Evolutionary conservation across 1,140 invertebrate genomes (phyloP), one percentile per base, ranked within the genome.

Genomic region (Brachionus plicatilis): DNA sequence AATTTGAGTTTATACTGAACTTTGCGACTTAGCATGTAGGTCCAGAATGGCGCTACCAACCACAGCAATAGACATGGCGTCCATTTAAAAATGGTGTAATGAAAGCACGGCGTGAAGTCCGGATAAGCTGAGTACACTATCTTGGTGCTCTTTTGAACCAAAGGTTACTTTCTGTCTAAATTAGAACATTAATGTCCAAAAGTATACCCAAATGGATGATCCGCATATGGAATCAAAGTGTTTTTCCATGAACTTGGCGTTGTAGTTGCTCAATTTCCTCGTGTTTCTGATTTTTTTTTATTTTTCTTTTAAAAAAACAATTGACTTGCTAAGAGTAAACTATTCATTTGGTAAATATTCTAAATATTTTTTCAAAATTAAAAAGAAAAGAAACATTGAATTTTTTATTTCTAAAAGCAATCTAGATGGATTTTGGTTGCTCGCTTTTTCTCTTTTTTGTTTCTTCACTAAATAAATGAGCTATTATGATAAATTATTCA

Each of bases 181-280:
- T 65, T 37, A 37, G 37, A 29, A 0, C 2, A 33, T 33, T 33
- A 33, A 33, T 33, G 29, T 33, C 29, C 29, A 8, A 14, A 76
- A 12, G 17, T 8, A 20, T 65, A 82, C 79, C 79, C 79, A 82
- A 43, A 82, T 82, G 33, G 79, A 47, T 33, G 79, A 60, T 60
- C 79, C 79, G n/a, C 79, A 82, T 82, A 82, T 65, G 11, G 79
- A 82, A 60, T 45, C 60, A 47, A 82, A 82, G 60, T 82, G 79
- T 37, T 68, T 41, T 68, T 82, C 79, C 53, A 82, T 82, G 37
- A 43, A 72, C 9, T 4, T 68, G n/a, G n/a, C 29, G 27, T 68
- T 68, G 27, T 33, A 33, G 11, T 33, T 33, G 5, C 8, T 29
- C 65, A 68, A 68, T 56, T 17, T 20, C 20, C n/a, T 60, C 20